Conservation (phyloP, 2,888 invertebrate genomes). For the Dioctria rufipes region DNA sequence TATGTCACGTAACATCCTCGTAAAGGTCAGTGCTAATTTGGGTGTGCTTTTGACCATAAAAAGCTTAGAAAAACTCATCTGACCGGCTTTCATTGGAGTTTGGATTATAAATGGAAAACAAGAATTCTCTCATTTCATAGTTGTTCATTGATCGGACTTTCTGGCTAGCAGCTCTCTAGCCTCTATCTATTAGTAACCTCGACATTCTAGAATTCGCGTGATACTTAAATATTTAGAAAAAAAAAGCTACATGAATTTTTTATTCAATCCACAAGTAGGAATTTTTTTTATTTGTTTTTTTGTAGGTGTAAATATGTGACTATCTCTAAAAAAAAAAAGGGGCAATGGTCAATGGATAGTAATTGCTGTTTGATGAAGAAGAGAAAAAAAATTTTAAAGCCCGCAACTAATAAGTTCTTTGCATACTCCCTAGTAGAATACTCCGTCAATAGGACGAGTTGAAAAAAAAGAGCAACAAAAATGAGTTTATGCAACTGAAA, state of each 20-base stretch:
- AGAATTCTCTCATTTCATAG: constrained; percentile 3
- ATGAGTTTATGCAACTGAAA: too few relatives aligned
- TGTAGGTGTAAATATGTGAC: too few relatives aligned
- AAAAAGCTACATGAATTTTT: neutral
- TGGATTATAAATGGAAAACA: neutral
- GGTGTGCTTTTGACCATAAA: constrained; percentile 24
- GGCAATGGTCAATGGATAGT: too few relatives aligned
- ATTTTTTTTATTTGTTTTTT: too few relatives aligned
- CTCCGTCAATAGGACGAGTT: too few relatives aligned
- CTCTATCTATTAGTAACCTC: neutral
- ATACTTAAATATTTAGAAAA: neutral
- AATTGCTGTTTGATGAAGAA: too few relatives aligned
- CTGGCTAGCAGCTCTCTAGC: neutral
- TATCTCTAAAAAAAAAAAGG: too few relatives aligned
- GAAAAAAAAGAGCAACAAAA: too few relatives aligned
- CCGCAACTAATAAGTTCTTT: too few relatives aligned
- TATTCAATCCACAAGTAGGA: neutral
- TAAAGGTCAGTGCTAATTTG: constrained; percentile 26
- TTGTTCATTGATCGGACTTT: neutral
- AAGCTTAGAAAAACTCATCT: constrained; percentile 7
- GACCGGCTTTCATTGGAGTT: neutral
- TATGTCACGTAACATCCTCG: constrained; percentile 13
- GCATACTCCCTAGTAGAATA: too few relatives aligned
- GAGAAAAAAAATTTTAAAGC: too few relatives aligned
- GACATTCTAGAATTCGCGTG: constrained; percentile 20